Percentiles rank a stretch among this genome's conserved stretches.
These are phyloP conservation scores for Bungarus multicinctus DNA, from an alignment of 2,113 vertebrate genomes.

Conservation along the genomic window DNA sequence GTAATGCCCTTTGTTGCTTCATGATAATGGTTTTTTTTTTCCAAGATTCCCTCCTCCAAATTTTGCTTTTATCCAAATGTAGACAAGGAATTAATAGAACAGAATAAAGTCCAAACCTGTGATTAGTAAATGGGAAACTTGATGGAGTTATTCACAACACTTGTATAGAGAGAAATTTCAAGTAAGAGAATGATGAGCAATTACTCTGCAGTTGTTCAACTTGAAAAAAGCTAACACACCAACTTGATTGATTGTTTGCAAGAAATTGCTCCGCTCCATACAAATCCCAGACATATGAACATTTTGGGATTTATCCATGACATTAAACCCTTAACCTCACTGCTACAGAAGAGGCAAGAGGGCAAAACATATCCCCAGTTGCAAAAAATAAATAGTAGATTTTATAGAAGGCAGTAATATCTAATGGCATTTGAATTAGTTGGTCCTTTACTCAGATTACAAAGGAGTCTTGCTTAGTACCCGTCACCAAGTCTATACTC, in stretches of 20 bases:
- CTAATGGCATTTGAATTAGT: neutral
- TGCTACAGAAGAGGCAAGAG: neutral
- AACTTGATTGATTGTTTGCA: neutral
- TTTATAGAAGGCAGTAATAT: neutral
- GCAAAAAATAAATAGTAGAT: neutral
- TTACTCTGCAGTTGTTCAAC: neutral
- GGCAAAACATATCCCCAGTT: neutral
- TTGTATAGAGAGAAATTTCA: neutral
- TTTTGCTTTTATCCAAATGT: neutral
- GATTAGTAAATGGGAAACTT: neutral
- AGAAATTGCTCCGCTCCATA: neutral
- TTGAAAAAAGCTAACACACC: neutral
- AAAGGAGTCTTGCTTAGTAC: neutral
- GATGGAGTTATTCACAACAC: neutral
- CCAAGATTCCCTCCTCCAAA: neutral
- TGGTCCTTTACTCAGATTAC: neutral
- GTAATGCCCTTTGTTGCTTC: constrained; percentile 27
- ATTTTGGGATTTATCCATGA: neutral
- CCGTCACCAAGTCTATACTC: neutral
- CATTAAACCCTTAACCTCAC: neutral
- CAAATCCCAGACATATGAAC: neutral
- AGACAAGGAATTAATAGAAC: neutral
- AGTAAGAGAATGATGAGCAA: neutral
- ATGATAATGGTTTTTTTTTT: neutral
- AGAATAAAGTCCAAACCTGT: neutral